Evolutionary conservation across 2,888 invertebrate species (phyloP).

Genomic region (Siphonodentalium dalli): DNA sequence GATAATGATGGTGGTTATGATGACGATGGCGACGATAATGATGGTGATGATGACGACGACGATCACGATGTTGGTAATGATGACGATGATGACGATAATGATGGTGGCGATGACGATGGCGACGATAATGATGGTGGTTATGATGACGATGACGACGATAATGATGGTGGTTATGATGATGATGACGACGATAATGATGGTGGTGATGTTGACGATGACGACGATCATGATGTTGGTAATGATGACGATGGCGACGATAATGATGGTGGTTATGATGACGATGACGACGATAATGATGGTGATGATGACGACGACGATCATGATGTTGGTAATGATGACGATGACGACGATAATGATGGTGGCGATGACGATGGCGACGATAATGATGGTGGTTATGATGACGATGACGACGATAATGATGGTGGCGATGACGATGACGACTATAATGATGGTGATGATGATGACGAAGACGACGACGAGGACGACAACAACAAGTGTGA

Average conservation of each 20-base stretch:
- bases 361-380: neutral
- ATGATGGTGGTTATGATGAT: slow-evolving; percentile 13
- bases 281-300: slow-evolving; percentile 11
- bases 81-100: neutral
- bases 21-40: slow-evolving; percentile 8
- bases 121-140: neutral
- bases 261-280: slow-evolving; percentile 1
- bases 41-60: slow-evolving; percentile 11
- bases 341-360: neutral
- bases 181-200: neutral
- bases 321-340: neutral
- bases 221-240: neutral
- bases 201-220: slow-evolving; percentile 1
- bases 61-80: neutral
- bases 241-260: neutral
- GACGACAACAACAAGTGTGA: too few species aligned
- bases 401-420: too few species aligned
- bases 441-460: too few species aligned
- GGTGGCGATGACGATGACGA: too few species aligned
- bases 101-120: neutral
- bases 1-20: neutral
- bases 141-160: neutral
- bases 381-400: too few species aligned
- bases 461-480: too few species aligned
- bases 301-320: slow-evolving; percentile 3